Percentiles rank a stretch among this genome's conserved stretches.
Conservation (phyloP, 2,797 vertebrate species). For the Molossus alvarezi region DNA sequence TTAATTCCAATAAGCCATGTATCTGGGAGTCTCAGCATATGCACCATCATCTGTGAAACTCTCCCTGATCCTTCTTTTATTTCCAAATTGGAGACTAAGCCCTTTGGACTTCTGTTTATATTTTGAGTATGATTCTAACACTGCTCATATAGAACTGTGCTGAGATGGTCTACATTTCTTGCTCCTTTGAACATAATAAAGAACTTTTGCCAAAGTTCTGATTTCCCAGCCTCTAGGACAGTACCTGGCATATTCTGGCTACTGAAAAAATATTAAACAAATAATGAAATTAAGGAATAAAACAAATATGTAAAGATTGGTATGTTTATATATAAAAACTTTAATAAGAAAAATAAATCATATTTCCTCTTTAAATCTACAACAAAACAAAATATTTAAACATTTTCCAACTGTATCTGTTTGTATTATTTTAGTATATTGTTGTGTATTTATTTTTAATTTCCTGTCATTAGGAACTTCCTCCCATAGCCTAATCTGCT, state of each 20-base stretch:
- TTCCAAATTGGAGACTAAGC: background rate
- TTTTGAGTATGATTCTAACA: background rate
- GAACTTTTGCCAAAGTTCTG: background rate
- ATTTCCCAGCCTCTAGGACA: background rate
- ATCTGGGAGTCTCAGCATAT: background rate
- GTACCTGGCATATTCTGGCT: background rate
- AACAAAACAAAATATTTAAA: background rate
- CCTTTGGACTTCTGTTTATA: background rate
- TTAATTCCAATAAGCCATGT: too few species aligned
- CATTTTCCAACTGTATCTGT: background rate
- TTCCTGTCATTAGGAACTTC: constrained; percentile 17
- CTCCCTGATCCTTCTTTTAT: background rate
- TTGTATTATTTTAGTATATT: constrained; percentile 14
- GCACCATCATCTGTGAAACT: background rate
- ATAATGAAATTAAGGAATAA: background rate
- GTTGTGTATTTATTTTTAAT: background rate
- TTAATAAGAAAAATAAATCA: background rate
- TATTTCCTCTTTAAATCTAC: background rate
- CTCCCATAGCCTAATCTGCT: background rate
- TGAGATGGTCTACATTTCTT: background rate
- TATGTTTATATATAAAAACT: background rate
- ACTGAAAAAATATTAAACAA: background rate
- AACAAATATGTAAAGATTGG: background rate
- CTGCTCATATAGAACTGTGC: background rate
- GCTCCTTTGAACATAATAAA: background rate